A percentile compares a stretch with the other conserved stretches of the same genome.
These are phyloP conservation scores for Thumatha senex DNA, from an alignment of 2,888 invertebrate genomes.

Conservation along the genomic window DNA sequence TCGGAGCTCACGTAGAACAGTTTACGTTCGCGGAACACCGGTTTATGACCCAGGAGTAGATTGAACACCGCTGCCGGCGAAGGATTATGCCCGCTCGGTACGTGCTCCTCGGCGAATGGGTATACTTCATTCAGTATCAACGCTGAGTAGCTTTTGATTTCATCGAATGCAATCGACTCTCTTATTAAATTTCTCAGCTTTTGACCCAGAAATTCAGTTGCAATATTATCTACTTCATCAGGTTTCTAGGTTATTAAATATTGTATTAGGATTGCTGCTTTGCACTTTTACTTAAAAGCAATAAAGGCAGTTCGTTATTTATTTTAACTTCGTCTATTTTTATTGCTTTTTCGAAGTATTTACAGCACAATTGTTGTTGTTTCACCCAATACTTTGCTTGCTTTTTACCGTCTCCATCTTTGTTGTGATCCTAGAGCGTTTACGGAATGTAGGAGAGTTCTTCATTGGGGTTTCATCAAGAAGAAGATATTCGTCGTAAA, in stretches of 20 bases:
- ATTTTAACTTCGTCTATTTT: not conserved
- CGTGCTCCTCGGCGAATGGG: conserved; percentile 46
- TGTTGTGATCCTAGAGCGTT: not conserved
- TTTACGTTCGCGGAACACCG: conserved; percentile 58
- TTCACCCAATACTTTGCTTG: not conserved
- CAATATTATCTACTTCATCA: conserved; percentile 30
- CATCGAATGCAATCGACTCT: conserved; percentile 35
- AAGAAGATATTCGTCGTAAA: too few species aligned
- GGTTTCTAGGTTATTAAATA: conserved; percentile 10
- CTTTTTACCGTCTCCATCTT: not conserved
- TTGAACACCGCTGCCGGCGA: conserved; percentile 56
- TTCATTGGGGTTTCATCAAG: too few species aligned
- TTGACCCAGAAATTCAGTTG: conserved; percentile 30
- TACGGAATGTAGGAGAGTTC: too few species aligned
- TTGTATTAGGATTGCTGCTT: conserved; percentile 4
- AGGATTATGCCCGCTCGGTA: conserved; percentile 53
- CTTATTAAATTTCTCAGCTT: conserved; percentile 35
- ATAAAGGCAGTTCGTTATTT: not conserved
- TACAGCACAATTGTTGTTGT: not conserved
- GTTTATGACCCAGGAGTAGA: conserved; percentile 63
- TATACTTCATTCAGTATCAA: conserved; percentile 45
- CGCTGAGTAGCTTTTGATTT: conserved; percentile 38
- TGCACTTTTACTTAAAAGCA: not conserved
- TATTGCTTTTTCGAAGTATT: not conserved
- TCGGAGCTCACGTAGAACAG: conserved; percentile 53